Evolutionary conservation across 2,797 vertebrate species (phyloP), one percentile per base, ranked within the genome.

Genomic region (Sebastes melanostomus): DNA sequence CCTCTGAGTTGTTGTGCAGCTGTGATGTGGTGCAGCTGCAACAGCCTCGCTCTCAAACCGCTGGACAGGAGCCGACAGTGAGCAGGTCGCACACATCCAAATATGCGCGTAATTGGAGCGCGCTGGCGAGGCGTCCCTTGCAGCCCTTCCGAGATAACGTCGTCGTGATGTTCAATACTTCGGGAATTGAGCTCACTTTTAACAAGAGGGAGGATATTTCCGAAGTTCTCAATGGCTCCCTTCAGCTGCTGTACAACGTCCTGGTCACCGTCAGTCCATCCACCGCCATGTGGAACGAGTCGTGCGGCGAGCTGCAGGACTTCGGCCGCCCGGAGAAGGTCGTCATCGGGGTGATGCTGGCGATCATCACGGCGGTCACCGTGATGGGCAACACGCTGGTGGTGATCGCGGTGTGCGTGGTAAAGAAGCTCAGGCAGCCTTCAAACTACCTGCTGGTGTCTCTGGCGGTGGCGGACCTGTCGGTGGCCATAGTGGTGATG

Each of bases 341-440:
- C 75, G 62, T 96, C 4, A 96, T 96, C 82, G 96, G 96, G 62
- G 92, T 94, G 84, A 93, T 96, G 93, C 59, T 96, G 87, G 95
- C 95, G 56, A 86, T 96, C 68, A 96, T 96, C 83, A 96, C 95
- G 36, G 95, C 94, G 67, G 93, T 96, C 69, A 96, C 96, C 1
- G 96, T 96, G 68, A 96, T 96, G 94, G 96, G 96, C 1, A 96
- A 96, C 91, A 96, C 95, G 78, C 90, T 96, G 81, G 96, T 96
- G 75, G 95, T 96, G 84, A 96, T 96, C 54, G 95, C 96, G 1
- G 96, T 96, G 86, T 94, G 93, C 83, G 95, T 96, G 55, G 96
- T 96, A n/a, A 96, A 96, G 89, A 96, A 96, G 76, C 93, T 96
- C 38, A 90, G 96, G 27, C 95, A 96, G 42, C 96, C 96, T 1